These are phyloP conservation scores for Nicator chloris DNA, from an alignment of 2,113 vertebrate species.

Conservation along the genomic window DNA sequence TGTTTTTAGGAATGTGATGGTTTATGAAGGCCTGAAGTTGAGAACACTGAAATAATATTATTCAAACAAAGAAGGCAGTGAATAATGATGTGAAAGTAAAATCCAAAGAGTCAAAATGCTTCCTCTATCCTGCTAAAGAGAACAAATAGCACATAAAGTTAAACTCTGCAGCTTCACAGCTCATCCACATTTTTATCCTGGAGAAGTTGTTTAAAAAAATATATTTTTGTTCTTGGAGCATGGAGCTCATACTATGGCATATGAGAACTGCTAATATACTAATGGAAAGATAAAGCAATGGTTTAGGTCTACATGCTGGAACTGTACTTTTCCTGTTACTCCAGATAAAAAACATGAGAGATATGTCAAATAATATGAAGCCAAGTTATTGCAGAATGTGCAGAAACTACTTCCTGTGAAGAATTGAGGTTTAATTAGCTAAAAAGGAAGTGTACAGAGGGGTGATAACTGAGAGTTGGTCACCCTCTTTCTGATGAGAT, in stretches of 20 bases:
- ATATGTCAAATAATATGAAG: constrained; percentile 70
- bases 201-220: constrained; percentile 15
- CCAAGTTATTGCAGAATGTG: constrained; percentile 71
- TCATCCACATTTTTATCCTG: constrained; percentile 21
- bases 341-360: constrained; percentile 69
- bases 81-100: constrained; percentile 50
- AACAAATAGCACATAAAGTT: constrained; percentile 9
- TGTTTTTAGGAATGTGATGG: too few relatives aligned
- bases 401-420: constrained; percentile 76
- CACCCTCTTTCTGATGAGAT: constrained; percentile 73
- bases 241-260: constrained; percentile 28
- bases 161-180: not conserved
- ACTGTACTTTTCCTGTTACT: constrained; percentile 77
- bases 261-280: constrained; percentile 59
- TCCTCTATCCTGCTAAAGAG: not conserved
- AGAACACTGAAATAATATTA: not conserved
- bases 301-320: constrained; percentile 67
- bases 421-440: constrained; percentile 78
- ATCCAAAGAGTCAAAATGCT: not conserved
- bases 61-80: constrained; percentile 25
- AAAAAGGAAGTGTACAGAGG: constrained; percentile 75
- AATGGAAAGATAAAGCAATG: constrained; percentile 69
- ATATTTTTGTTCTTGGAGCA: constrained; percentile 26
- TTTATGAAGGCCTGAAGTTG: not conserved
- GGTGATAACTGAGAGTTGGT: constrained; percentile 75